Percentiles rank a stretch among this genome's conserved stretches.
Conservation (phyloP, 2,797 vertebrate species). For the Pseudopleuronectes americanus region DNA sequence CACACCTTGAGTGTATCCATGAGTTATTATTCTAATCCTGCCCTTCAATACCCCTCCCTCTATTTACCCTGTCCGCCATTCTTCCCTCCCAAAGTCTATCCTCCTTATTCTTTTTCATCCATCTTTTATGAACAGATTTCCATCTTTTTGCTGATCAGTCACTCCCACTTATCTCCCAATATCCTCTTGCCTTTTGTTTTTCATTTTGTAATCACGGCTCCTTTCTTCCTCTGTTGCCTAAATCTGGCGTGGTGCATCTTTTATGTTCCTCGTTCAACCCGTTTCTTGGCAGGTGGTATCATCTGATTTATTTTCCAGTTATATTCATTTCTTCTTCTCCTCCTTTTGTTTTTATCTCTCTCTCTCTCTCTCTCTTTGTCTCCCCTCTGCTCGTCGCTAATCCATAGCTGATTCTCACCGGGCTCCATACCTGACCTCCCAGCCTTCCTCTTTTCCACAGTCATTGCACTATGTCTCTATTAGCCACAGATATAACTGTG, state of each 20-base stretch:
- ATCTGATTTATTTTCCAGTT: conserved; percentile 26
- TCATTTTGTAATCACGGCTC: conserved; percentile 12
- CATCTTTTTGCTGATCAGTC: conserved; percentile 34
- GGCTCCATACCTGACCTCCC: conserved; percentile 48
- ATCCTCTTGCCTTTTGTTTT: conserved; percentile 30
- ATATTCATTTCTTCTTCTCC: conserved; percentile 9
- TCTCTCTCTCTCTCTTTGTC: conserved; percentile 17
- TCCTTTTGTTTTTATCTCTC: neutral
- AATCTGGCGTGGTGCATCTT: conserved; percentile 37
- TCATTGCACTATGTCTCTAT: conserved; percentile 67
- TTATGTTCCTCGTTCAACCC: conserved; percentile 22
- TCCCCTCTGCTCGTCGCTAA: conserved; percentile 32
- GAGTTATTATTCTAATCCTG: conserved; percentile 44
- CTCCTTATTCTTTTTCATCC: conserved; percentile 27
- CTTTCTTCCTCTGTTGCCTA: conserved; percentile 10
- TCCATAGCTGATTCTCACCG: conserved; percentile 31
- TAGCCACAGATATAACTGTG: conserved; percentile 66
- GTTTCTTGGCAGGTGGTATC: conserved; percentile 25
- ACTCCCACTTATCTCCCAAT: conserved; percentile 22
- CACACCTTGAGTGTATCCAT: conserved; percentile 33
- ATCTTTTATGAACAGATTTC: conserved; percentile 51
- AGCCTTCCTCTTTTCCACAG: conserved; percentile 32
- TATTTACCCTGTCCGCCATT: conserved; percentile 21
- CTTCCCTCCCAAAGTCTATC: conserved; percentile 8
- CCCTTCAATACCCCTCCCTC: conserved; percentile 4